These are phyloP conservation scores for Pecten maximus DNA, from an alignment of 2,888 invertebrate species.

Conservation along the genomic window DNA sequence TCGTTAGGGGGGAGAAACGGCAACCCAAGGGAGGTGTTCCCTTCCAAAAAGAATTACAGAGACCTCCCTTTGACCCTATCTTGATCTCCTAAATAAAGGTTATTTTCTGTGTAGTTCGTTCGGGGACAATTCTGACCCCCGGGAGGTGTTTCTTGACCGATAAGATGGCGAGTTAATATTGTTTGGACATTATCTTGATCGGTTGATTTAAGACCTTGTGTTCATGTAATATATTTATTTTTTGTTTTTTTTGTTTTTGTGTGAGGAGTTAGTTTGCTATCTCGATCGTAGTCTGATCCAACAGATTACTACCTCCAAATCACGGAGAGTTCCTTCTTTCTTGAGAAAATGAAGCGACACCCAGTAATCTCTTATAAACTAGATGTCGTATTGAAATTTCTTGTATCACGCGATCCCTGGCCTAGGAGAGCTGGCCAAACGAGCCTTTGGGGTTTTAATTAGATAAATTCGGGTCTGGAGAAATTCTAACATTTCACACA, in stretches of 20 bases:
- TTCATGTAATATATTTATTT: neutral
- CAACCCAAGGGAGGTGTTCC: neutral
- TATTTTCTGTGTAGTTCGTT: neutral
- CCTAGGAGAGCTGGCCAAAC: constrained; percentile 40
- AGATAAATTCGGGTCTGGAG: constrained; percentile 49
- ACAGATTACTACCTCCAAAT: constrained; percentile 5
- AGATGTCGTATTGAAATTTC: constrained; percentile 37
- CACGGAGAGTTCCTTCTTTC: constrained; percentile 1
- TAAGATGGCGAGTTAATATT: neutral
- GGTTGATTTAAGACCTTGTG: neutral
- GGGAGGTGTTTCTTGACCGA: constrained; percentile 17
- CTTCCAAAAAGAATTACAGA: neutral
- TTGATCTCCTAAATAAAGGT: neutral
- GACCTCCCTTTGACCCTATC: constrained; percentile 22
- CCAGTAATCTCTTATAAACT: constrained; percentile 28
- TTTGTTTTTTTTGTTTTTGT: neutral
- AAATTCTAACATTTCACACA: constrained; percentile 48
- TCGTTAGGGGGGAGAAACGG: neutral
- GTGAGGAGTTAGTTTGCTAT: neutral
- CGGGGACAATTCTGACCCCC: neutral
- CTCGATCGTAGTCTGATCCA: constrained; percentile 14
- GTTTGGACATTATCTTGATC: neutral
- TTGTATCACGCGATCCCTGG: constrained; percentile 45
- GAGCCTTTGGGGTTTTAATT: constrained; percentile 44
- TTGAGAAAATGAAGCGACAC: constrained; percentile 8